These are phyloP conservation scores for Rhinolophus ferrumequinum DNA, from an alignment of 2,113 vertebrate species.

Conservation along the genomic window DNA sequence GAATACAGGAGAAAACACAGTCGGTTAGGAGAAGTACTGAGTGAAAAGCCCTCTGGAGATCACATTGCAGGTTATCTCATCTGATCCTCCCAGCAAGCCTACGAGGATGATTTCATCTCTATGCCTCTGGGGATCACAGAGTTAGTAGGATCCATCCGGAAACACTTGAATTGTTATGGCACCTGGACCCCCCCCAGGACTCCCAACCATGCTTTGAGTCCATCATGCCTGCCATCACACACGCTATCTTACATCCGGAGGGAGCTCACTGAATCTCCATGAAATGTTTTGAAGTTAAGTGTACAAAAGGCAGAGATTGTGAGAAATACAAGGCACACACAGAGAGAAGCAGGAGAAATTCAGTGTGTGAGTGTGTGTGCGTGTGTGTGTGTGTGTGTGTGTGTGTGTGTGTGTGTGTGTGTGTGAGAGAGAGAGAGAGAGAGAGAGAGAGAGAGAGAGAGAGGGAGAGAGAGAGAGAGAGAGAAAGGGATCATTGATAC, in stretches of 20 bases:
- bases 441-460: background rate
- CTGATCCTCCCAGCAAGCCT: background rate
- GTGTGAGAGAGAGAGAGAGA: background rate
- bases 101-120: background rate
- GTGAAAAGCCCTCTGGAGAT: background rate
- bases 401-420: background rate
- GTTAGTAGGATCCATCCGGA: background rate
- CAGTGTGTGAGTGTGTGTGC: background rate
- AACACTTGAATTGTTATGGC: background rate
- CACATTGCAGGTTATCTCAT: background rate
- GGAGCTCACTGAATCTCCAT: background rate
- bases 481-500: background rate
- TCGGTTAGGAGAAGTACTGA: background rate
- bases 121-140: background rate
- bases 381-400: background rate
- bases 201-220: background rate
- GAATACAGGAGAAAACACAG: background rate
- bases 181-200: background rate
- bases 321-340: background rate
- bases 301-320: background rate
- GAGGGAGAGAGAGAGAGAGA: background rate
- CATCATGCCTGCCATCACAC: no score
- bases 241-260: accelerated
- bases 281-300: background rate
- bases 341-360: background rate